Base-by-base conservation (phyloP, 2,113 vertebrate genomes). In the Gasterosteus aculeatus region DNA sequence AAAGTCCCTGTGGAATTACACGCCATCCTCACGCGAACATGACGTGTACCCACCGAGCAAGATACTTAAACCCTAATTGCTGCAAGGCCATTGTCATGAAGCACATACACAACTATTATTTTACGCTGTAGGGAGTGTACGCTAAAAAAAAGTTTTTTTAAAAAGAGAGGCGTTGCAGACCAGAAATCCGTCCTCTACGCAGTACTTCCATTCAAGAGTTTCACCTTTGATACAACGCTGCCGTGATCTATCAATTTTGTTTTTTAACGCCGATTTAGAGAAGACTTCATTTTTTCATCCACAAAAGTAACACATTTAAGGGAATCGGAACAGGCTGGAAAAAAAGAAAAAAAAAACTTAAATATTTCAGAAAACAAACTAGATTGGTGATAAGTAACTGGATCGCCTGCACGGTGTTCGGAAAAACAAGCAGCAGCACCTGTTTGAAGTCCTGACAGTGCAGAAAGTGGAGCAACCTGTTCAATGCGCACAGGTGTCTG, bases 401-500 rank as follows among this genome's bases (percentile, higher is more conserved):
- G 12, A 69, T 76, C 18, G 38, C 19, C 65, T 78, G 83, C 38
- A 42, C 39, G 39, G n/a, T 10, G 1, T 18, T 44, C 35, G 38
- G 3, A 33, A 65, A 66, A 57, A 56, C 47, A 69, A 44, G 42
- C 58, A 16, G 61, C 18, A 2, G 10, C 73, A 69, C 60, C 75
- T 47, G 75, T 62, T 76, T 63, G 26, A 70, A 75, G 39, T 22
- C 66, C 61, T 64, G 58, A 81, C 26, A 10, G 56, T 2, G 31
- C 71, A 75, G 56, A 70, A 85, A 89, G 84, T 77, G 49, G 87
- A 41, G 11, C 60, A 84, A 92, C 88, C 87, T 86, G 92, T 91
- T 91, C 57, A 26, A 72, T 19, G 59, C 1, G 1, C n/a, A 74
- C 79, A 87, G 73, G 78, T 72, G 80, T 47, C 41, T 62, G 31